phyloP scores from a whole-genome alignment of 2,113 vertebrate species.

The Zosterops hypoxanthus region DNA sequence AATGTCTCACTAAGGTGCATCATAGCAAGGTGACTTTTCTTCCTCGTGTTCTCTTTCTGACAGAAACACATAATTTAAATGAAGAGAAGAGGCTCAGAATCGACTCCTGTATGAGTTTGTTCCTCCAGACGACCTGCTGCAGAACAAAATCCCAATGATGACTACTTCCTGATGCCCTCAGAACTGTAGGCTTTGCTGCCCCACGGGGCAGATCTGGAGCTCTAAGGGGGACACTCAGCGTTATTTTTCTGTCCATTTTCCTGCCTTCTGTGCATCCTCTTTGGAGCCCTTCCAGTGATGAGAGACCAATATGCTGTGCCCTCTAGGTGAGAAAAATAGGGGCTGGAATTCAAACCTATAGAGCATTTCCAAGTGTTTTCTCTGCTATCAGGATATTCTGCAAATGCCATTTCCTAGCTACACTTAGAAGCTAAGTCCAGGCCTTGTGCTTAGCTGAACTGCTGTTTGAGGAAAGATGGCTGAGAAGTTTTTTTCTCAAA shows the following conservation, averaged over 20 bases:
- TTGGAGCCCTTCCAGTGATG: background rate
- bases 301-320: slow-evolving; percentile 20
- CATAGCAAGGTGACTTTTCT: background rate
- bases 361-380: slow-evolving; percentile 21
- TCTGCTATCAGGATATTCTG: slow-evolving; percentile 29
- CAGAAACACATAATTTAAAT: slow-evolving; percentile 50
- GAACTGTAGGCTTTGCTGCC: slow-evolving; percentile 59
- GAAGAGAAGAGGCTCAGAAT: slow-evolving; percentile 47
- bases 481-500: slow-evolving; percentile 38
- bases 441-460: slow-evolving; percentile 52
- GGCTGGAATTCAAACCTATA: slow-evolving; percentile 37
- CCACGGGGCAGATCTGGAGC: background rate
- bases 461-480: slow-evolving; percentile 60
- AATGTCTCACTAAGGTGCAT: background rate
- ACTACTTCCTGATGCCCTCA: slow-evolving; percentile 56
- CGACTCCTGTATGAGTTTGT: slow-evolving; percentile 26
- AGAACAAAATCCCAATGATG: slow-evolving; percentile 41
- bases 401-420: slow-evolving; percentile 57
- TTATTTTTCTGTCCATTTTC: slow-evolving; percentile 44
- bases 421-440: slow-evolving; percentile 55
- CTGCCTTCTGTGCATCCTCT: slow-evolving; percentile 38
- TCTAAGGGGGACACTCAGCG: background rate
- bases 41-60: background rate
- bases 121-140: slow-evolving; percentile 54
- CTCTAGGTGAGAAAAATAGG: slow-evolving; percentile 29